Base-by-base conservation (phyloP, 2,888 invertebrate species). In the Drosophila helvetica region DNA sequence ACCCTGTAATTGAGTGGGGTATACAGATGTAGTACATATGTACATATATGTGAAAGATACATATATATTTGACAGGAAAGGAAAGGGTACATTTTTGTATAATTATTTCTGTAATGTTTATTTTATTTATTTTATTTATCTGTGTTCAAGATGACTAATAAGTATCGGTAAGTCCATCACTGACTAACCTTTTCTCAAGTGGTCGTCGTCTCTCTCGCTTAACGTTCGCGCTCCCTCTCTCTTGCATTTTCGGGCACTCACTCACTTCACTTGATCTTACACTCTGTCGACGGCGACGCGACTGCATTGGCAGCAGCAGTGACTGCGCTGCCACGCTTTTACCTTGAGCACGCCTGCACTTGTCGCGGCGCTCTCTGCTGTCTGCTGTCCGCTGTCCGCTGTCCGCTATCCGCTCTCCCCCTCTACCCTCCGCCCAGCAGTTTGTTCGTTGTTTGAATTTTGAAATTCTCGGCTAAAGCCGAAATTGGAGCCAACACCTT, bases 311-410 rank as follows among this genome's bases (percentile, higher is more conserved):
- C 7, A 27, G 27, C 27, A 8, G 27, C 27, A 27, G 58, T 48
- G 22, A 53, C 67, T 46, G 22, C 57, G 42, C 64, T 38, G 60
- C 68, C 56, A 55, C 65, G 76, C 62, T 79, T 72, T 86, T 82
- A 86, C 87, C 87, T 85, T 85, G 85, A 76, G 60, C 62, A 45
- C 76, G 84, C 76, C 75, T 85, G 85, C 85, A 85, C 85, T 85
- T 85, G 85, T 84, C 85, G 75, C 78, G 50, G 47, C 51, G 17
- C 48, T 27, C 58, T 19, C 30, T 33, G 18, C 52, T n/a, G 9
- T 22, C 22, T 0, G 22, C 22, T 1, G 22, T 22, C 22, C 22
- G 22, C 19, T 19, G 18, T 19, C 30, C 12, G 18, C 30, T 52
- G 8, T 42, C 8, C 22, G 38, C 47, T 38, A 6, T 22, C 43